Base-by-base conservation (phyloP, 2,888 invertebrate species). In the Meganola albula region DNA sequence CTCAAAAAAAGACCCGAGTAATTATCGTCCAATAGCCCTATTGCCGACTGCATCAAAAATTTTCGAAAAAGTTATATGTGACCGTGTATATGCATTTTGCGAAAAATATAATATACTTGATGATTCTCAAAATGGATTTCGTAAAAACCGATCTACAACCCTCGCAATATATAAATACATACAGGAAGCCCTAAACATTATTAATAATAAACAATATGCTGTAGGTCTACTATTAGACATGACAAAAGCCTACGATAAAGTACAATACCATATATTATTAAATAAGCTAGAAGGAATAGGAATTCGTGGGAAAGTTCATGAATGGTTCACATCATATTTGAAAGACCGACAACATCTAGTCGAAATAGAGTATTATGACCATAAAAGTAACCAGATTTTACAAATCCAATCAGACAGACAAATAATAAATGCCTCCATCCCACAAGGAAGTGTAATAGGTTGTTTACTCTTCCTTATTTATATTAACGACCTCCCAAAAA, bases 181-280 rank as follows among this genome's bases (percentile, higher is more conserved):
- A 5, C 30, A 40, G 10, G 16, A 37, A 20, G 27, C 25, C 8
- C 13, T 44, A 10, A 12, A 44, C 4, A 10, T 13, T 4, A 33
- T 37, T 10, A 31, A 37, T 12, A 28, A 37, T 12, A 39, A 41
- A 26, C 31, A 41, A 12, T 31, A 39, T 27, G 43, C 46, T 4
- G 29, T 40, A 11, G 44, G 45, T 9, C 24, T 47, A 7, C 23
- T 49, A 18, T 32, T 49, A 5, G 52, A 48, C 16, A 47, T 52
- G 47, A 37, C 37, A 4, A 49, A 49, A 30, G 52, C 48, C 4
- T 52, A 47, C 12, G 52, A 52, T 25, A 34, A 27, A 24, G 45
- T 52, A 2, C 18, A 16, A 16, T 36, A 37, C 20, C 7, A 35
- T n/a, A 37, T 45, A 11, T 24, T 46, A 8, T 12, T 43, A 9